These are phyloP conservation scores for Grapholita molesta DNA, from an alignment of 1,140 invertebrate species.

Conservation along the genomic window DNA sequence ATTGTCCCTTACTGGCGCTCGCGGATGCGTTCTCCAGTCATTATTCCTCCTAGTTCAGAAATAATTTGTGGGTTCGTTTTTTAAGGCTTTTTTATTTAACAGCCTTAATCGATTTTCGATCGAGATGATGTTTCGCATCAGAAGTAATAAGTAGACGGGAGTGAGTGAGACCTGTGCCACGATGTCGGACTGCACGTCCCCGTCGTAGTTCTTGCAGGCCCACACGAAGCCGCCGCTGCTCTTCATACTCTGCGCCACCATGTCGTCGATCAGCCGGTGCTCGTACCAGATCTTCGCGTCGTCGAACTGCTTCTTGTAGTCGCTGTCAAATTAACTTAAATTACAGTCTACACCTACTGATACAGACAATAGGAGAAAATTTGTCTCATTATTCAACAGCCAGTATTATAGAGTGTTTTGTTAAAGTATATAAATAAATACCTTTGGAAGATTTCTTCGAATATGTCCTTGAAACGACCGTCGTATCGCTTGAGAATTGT, in stretches of 20 bases:
- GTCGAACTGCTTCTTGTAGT: conserved; percentile 89
- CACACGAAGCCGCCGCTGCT: conserved; percentile 93
- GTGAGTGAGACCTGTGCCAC: conserved; percentile 80
- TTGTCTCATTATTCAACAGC: too few relatives aligned
- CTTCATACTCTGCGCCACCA: conserved; percentile 94
- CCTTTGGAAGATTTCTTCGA: conserved; percentile 92
- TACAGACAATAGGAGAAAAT: too few relatives aligned
- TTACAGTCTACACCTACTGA: neutral
- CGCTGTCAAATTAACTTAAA: conserved; percentile 67
- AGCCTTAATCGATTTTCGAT: too few relatives aligned
- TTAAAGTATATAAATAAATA: conserved; percentile 52
- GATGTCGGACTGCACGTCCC: conserved; percentile 94
- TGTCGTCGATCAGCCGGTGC: conserved; percentile 95
- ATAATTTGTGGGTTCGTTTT: too few relatives aligned
- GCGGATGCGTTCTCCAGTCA: too few relatives aligned
- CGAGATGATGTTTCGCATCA: too few relatives aligned
- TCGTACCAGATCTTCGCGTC: conserved; percentile 92
- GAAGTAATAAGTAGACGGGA: neutral
- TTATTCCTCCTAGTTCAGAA: too few relatives aligned
- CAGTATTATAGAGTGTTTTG: neutral
- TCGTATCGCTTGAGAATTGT: conserved; percentile 95
- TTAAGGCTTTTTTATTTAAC: too few relatives aligned
- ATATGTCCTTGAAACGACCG: conserved; percentile 96
- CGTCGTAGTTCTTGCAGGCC: conserved; percentile 96
- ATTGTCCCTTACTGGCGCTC: too few relatives aligned